These are phyloP conservation scores for Rhyacophila brunnea DNA, from an alignment of 1,140 invertebrate genomes.

Conservation along the genomic window DNA sequence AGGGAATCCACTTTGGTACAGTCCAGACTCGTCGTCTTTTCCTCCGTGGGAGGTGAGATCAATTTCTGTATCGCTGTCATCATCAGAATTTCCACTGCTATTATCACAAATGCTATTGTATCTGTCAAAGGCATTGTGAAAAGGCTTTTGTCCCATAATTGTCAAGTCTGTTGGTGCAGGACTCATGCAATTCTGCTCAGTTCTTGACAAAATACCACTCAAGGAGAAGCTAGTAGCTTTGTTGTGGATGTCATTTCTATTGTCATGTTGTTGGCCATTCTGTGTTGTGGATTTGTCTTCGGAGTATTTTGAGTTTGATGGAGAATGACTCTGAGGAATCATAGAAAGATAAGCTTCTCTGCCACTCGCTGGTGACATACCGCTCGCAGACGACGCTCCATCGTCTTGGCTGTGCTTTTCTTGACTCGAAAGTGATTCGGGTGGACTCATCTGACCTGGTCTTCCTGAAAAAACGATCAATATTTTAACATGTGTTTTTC, in stretches of 20 bases:
- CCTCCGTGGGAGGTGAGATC: constrained; percentile 52
- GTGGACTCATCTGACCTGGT: constrained; percentile 25
- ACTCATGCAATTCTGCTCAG: constrained; percentile 20
- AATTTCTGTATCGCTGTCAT: constrained; percentile 52
- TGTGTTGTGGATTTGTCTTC: constrained; percentile 18
- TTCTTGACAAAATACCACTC: constrained; percentile 26
- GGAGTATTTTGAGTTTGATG: constrained; percentile 15
- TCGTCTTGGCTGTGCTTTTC: constrained; percentile 22
- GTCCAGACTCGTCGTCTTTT: constrained; percentile 44
- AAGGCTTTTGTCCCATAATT: constrained; percentile 33
- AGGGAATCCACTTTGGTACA: background rate
- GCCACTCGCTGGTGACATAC: constrained; percentile 5
- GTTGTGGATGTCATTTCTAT: constrained; percentile 6
- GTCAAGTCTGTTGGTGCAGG: constrained; percentile 50
- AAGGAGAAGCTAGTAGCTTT: constrained; percentile 21
- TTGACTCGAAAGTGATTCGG: constrained; percentile 17
- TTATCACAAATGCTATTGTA: constrained; percentile 38
- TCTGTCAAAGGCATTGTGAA: constrained; percentile 32
- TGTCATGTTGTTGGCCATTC: constrained; percentile 5
- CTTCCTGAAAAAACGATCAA: too few species aligned
- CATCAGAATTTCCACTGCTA: constrained; percentile 42
- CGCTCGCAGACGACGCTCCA: constrained; percentile 1
- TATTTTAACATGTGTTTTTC: too few species aligned
- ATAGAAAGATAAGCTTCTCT: constrained; percentile 22
- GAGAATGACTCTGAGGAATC: background rate